Evolutionary conservation across 2,113 vertebrate species (phyloP).

Genomic region (Corythoichthys haematopterus): DNA sequence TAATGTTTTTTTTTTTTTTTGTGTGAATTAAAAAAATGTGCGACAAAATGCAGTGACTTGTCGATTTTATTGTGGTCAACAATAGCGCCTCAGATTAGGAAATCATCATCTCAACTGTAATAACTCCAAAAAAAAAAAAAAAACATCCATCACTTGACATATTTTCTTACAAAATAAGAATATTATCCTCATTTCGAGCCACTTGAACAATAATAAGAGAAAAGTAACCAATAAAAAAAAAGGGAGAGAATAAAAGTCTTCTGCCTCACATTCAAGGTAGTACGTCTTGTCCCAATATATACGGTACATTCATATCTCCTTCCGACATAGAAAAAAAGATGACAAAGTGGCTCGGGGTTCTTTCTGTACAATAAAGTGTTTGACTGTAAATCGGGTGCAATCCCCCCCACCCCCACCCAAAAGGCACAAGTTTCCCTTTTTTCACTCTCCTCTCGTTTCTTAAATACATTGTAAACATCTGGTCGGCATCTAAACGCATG

Average conservation of each 20-base stretch:
- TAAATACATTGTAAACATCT: conserved; percentile 99
- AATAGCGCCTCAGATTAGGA: conserved; percentile 42
- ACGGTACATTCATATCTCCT: conserved; percentile 66
- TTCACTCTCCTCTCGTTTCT: conserved; percentile 48
- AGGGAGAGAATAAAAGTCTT: conserved; percentile 40
- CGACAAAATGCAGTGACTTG: conserved; percentile 28
- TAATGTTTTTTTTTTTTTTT: no score
- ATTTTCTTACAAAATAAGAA: conserved; percentile 60
- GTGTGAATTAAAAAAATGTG: conserved; percentile 20
- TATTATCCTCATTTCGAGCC: conserved; percentile 25
- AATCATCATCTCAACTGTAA: conserved; percentile 57
- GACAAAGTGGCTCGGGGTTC: conserved; percentile 47
- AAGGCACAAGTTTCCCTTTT: conserved; percentile 99
- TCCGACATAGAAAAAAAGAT: conserved; percentile 47
- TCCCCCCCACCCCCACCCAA: conserved; percentile 46
- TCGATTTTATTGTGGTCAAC: conserved; percentile 51
- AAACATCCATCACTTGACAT: conserved; percentile 51
- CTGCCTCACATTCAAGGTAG: conserved; percentile 72
- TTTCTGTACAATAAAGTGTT: conserved; percentile 89
- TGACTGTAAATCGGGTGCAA: conserved; percentile 93
- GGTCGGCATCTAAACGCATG: conserved; percentile 87
- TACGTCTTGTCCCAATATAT: conserved; percentile 59
- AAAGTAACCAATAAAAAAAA: conserved; percentile 22
- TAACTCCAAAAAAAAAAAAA: conserved; percentile 20
- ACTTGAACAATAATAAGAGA: conserved; percentile 46